A percentile compares a stretch with the other conserved stretches of the same genome.
Conservation (phyloP, 2,113 vertebrate genomes). For the Chloropsis cyanopogon region DNA sequence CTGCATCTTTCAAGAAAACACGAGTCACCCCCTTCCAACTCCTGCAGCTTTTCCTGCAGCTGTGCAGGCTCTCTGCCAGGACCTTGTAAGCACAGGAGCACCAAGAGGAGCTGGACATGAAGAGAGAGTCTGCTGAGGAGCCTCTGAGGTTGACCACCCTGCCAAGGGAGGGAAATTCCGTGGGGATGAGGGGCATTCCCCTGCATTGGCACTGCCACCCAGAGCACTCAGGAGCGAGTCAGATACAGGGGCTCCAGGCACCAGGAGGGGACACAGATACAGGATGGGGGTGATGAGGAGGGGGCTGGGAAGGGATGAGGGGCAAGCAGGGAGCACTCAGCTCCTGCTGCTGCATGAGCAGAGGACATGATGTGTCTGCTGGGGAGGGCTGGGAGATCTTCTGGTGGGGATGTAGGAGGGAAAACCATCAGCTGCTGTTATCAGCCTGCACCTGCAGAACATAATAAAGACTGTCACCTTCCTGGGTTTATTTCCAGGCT, state of each 20-base stretch:
- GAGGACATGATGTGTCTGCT: fast-evolving
- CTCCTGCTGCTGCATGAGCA: background rate
- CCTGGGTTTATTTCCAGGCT: background rate
- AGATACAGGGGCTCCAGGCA: background rate
- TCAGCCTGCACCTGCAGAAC: conserved; percentile 19
- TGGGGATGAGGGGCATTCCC: fast-evolving
- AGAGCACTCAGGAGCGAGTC: fast-evolving
- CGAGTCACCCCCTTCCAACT: background rate
- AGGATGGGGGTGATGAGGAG: background rate
- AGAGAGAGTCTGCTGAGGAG: background rate
- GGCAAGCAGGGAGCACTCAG: background rate
- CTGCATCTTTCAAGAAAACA: background rate
- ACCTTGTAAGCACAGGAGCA: background rate
- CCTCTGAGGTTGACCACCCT: fast-evolving
- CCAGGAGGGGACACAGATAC: background rate
- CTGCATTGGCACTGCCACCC: background rate
- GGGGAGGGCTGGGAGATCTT: background rate
- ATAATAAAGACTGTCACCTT: background rate
- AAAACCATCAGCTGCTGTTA: background rate
- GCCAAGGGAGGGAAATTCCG: background rate
- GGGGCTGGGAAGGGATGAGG: background rate
- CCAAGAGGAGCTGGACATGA: background rate
- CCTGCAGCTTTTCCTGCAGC: background rate
- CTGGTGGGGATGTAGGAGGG: background rate
- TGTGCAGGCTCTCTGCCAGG: too few species aligned